These are phyloP conservation scores for Petromus typicus DNA, from an alignment of 2,113 vertebrate species.

Conservation along the genomic window DNA sequence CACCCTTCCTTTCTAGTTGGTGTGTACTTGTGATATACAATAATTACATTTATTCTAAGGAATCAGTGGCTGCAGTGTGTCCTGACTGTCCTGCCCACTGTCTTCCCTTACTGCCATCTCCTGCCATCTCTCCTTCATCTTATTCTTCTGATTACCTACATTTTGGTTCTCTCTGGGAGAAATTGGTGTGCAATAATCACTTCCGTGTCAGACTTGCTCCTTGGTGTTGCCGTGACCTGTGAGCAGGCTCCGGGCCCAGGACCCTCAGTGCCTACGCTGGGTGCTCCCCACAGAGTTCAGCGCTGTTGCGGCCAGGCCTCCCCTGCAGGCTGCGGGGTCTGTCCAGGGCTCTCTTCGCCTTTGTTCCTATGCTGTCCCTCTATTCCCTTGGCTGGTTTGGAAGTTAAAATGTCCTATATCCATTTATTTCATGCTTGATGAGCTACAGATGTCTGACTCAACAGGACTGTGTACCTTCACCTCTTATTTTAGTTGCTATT, in stretches of 20 bases:
- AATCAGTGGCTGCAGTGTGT: not conserved
- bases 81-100: not conserved
- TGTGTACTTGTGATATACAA: not conserved
- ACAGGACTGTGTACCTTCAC: fast-evolving
- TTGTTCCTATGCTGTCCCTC: not conserved
- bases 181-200: not conserved
- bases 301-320: no score
- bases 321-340: no score
- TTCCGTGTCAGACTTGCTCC: not conserved
- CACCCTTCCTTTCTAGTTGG: not conserved
- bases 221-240: no score
- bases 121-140: not conserved
- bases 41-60: no score
- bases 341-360: not conserved
- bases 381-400: no score
- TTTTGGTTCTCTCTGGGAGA: not conserved
- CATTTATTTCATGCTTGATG: not conserved
- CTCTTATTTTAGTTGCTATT: not conserved
- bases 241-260: not conserved
- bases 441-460: no score
- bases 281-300: not conserved
- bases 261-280: fast-evolving
- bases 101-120: fast-evolving
- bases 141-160: not conserved
- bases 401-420: not conserved